Evolutionary conservation across 2,888 invertebrate genomes (phyloP), one percentile per base, ranked within the genome.

Genomic region (Galeruca laticollis): DNA sequence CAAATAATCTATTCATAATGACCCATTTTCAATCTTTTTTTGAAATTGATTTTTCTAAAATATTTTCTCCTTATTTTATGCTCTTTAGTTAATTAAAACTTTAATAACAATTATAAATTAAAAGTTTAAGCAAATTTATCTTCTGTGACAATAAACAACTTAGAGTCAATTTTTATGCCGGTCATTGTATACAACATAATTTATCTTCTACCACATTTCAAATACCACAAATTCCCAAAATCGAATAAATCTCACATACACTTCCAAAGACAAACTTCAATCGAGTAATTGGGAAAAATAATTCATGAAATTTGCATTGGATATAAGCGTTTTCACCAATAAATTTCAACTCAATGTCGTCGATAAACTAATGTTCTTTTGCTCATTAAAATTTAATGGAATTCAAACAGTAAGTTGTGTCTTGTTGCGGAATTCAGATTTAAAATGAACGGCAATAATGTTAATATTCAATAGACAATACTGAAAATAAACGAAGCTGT

Each of bases 391-490:
- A 20, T 2, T 26, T 21, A 52, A 20, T 52, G 52, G 21, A 52
- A 52, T 52, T 52, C 26, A 52, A 52, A 52, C n/a, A n/a, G 20
- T 43, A 15, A n/a, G n/a, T n/a, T n/a, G n/a, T 21, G 26, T 26
- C 20, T 21, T 21, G 21, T 52, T 21, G 52, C 52, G 26, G 52
- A 52, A 21, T 52, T 52, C 15, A 52, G 52, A 52, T 52, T 26
- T 26, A 8, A 52, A 52, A 21, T 52, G 21, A 21, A 52, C 21
- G 15, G 20, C 11, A 52, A 52, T 52, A 52, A 13, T 6, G 52
- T 52, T 52, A 52, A 52, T 52, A 52, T 52, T 52, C 26, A 52
- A n/a, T 52, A 52, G 20, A 52, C 52, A 52, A 52, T 52, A n/a
- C 52, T 21, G 26, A 52, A 26, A 52, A 26, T 52, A 52, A 52